Evolutionary conservation across 2,888 invertebrate genomes (phyloP), one percentile per base, ranked within the genome.

Genomic region (Antitype chi): DNA sequence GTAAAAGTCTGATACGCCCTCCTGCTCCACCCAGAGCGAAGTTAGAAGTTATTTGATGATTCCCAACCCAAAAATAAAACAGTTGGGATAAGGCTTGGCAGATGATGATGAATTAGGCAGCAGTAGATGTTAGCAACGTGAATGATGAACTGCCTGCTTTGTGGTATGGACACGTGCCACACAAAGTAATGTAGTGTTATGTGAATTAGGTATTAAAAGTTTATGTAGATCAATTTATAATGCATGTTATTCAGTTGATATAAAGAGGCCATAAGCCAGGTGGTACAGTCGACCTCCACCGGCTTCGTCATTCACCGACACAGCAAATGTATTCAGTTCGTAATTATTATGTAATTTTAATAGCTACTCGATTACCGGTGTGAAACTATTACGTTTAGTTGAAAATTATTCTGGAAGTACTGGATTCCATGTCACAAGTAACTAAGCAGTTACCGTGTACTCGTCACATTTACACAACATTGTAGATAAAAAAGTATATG

Each of bases 401-500:
- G 38, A 64, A 49, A 53, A 43, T 62, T 43, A 43, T 62, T 43
- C 49, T 69, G 49, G 13, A 68, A 64, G 43, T 68, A 38, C n/a
- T 67, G n/a, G 28, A 62, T 70, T 70, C 9, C 69, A 60, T 66
- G 74, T 73, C 49, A 55, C 64, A 28, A 53, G 55, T 52, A 38
- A 38, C 63, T 53, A n/a, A 32, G n/a, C 53, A 70, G 32, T 52
- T 53, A 72, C 49, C 78, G 64, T 68, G 55, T 66, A 62, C 59
- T 76, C 28, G 60, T 74, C 62, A 70, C 63, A 71, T 70, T 78
- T 55, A 63, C 66, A 84, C 80, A 74, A 66, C 74, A 17, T 43
- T 60, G 47, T 71, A 79, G 77, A 81, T 76, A 85, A 80, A 85
- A 86, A 86, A 77, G 76, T 47, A 60, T 55, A 68, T 71, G 66